Conservation (phyloP, 1,140 invertebrate species). For the Bombus ignitus region DNA sequence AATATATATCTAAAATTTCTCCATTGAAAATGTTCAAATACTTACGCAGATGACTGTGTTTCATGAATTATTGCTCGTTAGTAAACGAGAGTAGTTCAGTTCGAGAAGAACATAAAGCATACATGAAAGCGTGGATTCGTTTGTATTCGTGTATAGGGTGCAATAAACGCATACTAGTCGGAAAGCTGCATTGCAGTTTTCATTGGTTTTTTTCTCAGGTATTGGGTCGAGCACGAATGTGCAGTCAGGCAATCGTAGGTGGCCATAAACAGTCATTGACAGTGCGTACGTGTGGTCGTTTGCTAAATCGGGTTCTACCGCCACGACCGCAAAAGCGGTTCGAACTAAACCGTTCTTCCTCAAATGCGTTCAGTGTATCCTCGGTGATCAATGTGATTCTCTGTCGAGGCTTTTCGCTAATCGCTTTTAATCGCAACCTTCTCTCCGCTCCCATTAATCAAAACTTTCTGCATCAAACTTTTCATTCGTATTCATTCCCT, state of each 20-base stretch:
- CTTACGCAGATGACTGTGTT: neutral
- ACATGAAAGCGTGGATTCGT: neutral
- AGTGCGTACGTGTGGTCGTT: constrained; percentile 46
- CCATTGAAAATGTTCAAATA: neutral
- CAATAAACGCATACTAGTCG: constrained; percentile 1
- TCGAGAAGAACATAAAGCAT: neutral
- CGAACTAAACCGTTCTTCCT: constrained; percentile 24
- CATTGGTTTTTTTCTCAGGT: constrained; percentile 17
- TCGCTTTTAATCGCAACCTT: neutral
- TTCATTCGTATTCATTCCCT: neutral
- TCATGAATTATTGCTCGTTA: neutral
- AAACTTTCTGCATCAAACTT: neutral
- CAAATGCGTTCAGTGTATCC: constrained; percentile 46
- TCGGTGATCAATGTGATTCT: constrained; percentile 1
- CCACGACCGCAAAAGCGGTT: constrained; percentile 51
- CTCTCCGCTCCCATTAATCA: neutral
- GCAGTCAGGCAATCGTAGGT: constrained; percentile 22
- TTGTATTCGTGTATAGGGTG: neutral
- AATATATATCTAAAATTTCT: neutral
- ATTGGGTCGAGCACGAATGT: constrained; percentile 30
- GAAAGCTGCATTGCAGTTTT: constrained; percentile 2
- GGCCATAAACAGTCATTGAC: constrained; percentile 46
- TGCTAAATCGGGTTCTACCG: constrained; percentile 62
- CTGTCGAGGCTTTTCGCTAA: too few relatives aligned
- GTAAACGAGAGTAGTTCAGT: neutral